Evolutionary conservation across 2,888 invertebrate genomes (phyloP).

Genomic region (Agrochola lychnidis): DNA sequence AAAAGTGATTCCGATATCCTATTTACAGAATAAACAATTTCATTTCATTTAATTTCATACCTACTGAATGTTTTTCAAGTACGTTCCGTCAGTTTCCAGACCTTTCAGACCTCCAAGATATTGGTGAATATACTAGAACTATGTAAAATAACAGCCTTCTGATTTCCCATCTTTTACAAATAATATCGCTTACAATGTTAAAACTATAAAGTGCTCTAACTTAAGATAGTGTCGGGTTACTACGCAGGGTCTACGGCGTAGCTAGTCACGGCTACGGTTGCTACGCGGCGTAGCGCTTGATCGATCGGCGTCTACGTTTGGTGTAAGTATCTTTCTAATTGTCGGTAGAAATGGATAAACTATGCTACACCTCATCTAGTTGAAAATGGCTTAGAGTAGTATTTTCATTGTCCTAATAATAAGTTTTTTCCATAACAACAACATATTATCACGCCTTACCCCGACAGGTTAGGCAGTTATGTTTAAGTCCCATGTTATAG

Average conservation of each 20-base stretch:
- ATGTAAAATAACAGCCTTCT: not conserved
- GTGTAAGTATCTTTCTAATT: constrained; percentile 1
- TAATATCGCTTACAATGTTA: not conserved
- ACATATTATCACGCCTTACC: no score
- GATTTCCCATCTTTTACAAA: not conserved
- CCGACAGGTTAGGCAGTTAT: no score
- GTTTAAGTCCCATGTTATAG: no score
- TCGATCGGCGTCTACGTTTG: constrained; percentile 18
- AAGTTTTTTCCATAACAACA: not conserved
- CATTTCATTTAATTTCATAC: no score
- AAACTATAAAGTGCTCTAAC: not conserved
- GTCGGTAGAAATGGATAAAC: not conserved
- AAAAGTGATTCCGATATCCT: no score
- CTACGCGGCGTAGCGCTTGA: constrained; percentile 42
- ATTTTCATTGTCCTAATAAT: not conserved
- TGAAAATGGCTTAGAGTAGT: not conserved
- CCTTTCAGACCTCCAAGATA: not conserved
- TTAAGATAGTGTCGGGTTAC: constrained; percentile 1
- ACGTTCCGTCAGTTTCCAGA: not conserved
- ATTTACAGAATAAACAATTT: no score
- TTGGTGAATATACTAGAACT: not conserved
- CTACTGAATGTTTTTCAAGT: not conserved
- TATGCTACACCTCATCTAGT: not conserved
- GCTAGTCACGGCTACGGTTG: constrained; percentile 29
- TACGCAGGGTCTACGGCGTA: constrained; percentile 45